Evolutionary conservation across 2,113 vertebrate species (phyloP), one percentile per base, ranked within the genome.

Genomic region (Polyodon spathula): DNA sequence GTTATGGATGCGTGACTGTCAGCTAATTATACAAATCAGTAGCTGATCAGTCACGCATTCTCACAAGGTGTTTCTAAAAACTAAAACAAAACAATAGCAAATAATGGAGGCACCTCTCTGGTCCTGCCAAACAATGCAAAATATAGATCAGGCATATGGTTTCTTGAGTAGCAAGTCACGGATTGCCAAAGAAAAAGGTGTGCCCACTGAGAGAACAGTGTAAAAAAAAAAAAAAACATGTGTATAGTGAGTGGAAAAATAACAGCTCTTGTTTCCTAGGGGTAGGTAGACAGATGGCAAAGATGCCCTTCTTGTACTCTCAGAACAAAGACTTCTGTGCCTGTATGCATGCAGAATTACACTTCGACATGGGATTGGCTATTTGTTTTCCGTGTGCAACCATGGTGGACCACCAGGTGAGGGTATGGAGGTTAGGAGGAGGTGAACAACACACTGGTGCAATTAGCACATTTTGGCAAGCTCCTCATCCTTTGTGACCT

Each of bases 401-500:
- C 15, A 14, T 54, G 14, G 16, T 27, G 53, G 2, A 8, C 27
- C 8, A 37, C 7, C 53, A 37, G 7, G 37, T 16, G 8, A 27
- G 4, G 53, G 5, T 37, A 16, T 9, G 53, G 37, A 16, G 16
- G 37, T 14, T 14, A 10, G 15, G 53, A 16, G 6, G 9, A 54
- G 37, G 37, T 38, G 16, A 54, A 2, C 43, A 10, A 14, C 2
- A 8, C 37, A 54, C 2, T 38, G 5, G 7, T 8, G 17, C 27
- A 54, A 54, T 54, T 54, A 54, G 15, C 53, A 54, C 37, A 12
- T 54, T 54, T 54, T 54, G 5, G 53, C 2, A 54, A 54, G 8
- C 37, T 27, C 5, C 37, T 54, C 2, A 10, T 17, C 53, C 53
- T 10, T 16, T 6, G 57, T 12, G 57, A 7, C 9, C n/a, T 12